A percentile compares a stretch with the other conserved stretches of the same genome.
These are phyloP conservation scores for Aleiodes testaceus DNA, from an alignment of 2,888 invertebrate genomes.

Conservation along the genomic window DNA sequence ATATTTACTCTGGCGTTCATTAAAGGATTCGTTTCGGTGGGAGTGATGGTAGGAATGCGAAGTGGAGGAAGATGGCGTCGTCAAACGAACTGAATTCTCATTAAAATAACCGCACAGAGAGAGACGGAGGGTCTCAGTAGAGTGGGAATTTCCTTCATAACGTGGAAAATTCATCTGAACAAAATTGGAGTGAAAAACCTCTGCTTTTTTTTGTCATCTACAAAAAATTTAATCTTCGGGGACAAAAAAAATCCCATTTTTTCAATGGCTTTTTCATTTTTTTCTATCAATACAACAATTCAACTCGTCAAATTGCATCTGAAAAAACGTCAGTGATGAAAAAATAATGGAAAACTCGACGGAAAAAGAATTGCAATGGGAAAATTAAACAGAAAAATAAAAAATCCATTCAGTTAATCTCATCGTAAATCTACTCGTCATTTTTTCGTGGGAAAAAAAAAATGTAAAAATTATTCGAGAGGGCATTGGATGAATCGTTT, in stretches of 20 bases:
- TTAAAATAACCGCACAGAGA: conserved; percentile 66
- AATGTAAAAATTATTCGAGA: conserved; percentile 15
- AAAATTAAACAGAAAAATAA: conserved; percentile 12
- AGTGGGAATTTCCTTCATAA: conserved; percentile 8
- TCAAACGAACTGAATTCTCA: conserved; percentile 70
- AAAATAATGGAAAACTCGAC: no score
- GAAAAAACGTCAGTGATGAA: no score
- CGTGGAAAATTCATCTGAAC: background rate
- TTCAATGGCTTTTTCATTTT: no score
- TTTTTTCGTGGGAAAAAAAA: conserved; percentile 15
- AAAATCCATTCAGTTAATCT: conserved; percentile 34
- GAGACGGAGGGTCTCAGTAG: no score
- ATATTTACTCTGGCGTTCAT: conserved; percentile 72
- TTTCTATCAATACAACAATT: background rate
- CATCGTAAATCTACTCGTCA: conserved; percentile 34
- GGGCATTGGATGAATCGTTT: conserved; percentile 28
- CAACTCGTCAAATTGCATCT: conserved; percentile 13
- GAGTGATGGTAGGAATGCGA: conserved; percentile 47
- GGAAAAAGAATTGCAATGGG: background rate
- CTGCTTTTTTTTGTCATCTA: no score
- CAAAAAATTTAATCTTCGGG: no score
- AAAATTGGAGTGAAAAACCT: background rate
- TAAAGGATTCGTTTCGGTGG: conserved; percentile 63
- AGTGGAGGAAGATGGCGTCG: conserved; percentile 56
- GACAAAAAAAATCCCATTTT: no score